A percentile compares a stretch with the other conserved stretches of the same genome.
Evolutionary conservation across 2,888 invertebrate species (phyloP).

Genomic region (Meteorus cinctellus): DNA sequence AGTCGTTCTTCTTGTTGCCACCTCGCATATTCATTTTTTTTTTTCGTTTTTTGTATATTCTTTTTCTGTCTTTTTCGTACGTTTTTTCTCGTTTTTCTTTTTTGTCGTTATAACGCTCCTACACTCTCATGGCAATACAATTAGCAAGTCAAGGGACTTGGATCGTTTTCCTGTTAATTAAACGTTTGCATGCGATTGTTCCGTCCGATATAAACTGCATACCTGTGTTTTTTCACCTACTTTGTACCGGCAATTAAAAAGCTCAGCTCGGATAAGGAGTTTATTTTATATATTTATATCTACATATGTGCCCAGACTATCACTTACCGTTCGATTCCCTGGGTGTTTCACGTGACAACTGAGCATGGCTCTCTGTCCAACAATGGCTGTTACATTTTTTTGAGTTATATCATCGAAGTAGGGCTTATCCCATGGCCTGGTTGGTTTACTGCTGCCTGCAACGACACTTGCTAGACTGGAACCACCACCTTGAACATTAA

Average conservation of each 20-base stretch:
- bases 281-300: background rate
- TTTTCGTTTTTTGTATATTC: conserved; percentile 21
- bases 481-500: conserved; percentile 59
- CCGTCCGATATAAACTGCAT: conserved; percentile 16
- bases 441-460: conserved; percentile 67
- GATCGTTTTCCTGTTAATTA: conserved; percentile 55
- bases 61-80: conserved; percentile 24
- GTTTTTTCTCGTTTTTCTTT: conserved; percentile 21
- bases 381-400: conserved; percentile 87
- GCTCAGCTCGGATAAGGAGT: conserved; percentile 18
- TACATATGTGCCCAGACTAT: background rate
- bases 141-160: conserved; percentile 49
- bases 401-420: conserved; percentile 90
- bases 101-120: conserved; percentile 44
- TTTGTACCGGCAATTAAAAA: background rate
- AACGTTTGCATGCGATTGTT: conserved; percentile 43
- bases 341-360: conserved; percentile 90
- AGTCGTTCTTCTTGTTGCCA: conserved; percentile 34
- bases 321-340: conserved; percentile 88
- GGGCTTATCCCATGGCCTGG: conserved; percentile 78
- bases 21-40: conserved; percentile 34
- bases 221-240: background rate
- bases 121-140: conserved; percentile 48
- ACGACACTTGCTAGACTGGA: conserved; percentile 70
- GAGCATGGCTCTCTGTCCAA: conserved; percentile 86